phyloP scores from a whole-genome alignment of 2,797 vertebrate genomes.

The Zalophus californianus region DNA sequence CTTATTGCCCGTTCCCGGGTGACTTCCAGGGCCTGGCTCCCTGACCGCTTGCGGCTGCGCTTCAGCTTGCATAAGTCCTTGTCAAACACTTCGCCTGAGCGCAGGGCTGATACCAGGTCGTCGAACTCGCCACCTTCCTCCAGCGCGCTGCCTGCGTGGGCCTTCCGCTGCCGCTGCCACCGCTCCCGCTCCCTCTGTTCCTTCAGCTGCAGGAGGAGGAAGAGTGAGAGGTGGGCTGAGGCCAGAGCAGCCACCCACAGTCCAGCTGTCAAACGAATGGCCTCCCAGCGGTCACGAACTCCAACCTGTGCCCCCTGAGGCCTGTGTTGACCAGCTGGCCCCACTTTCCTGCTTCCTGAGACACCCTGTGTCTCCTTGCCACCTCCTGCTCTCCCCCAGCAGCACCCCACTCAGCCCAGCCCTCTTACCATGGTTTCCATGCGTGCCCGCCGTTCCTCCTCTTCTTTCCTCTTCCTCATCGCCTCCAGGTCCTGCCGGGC shows the following conservation, averaged over 20 bases:
- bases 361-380: background rate
- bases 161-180: constrained; percentile 94
- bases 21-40: constrained; percentile 93
- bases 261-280: background rate
- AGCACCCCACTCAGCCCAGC: no score
- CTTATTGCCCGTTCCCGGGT: constrained; percentile 94
- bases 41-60: constrained; percentile 96
- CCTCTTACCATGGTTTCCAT: constrained; percentile 97
- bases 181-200: constrained; percentile 97
- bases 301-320: background rate
- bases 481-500: constrained; percentile 97
- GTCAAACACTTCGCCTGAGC: constrained; percentile 98
- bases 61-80: constrained; percentile 99
- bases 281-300: background rate
- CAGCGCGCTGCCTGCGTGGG: constrained; percentile 86
- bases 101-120: constrained; percentile 96
- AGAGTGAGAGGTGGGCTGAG: fast-evolving
- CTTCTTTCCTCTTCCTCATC: constrained; percentile 97
- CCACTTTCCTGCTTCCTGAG: background rate
- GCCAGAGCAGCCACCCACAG: background rate
- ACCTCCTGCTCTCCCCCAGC: no score
- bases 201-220: constrained; percentile 90
- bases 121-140: constrained; percentile 98
- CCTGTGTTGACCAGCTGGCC: fast-evolving
- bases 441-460: constrained; percentile 95